Evolutionary conservation across 2,113 vertebrate species (phyloP).

Genomic region (Micronycteris hirsuta): DNA sequence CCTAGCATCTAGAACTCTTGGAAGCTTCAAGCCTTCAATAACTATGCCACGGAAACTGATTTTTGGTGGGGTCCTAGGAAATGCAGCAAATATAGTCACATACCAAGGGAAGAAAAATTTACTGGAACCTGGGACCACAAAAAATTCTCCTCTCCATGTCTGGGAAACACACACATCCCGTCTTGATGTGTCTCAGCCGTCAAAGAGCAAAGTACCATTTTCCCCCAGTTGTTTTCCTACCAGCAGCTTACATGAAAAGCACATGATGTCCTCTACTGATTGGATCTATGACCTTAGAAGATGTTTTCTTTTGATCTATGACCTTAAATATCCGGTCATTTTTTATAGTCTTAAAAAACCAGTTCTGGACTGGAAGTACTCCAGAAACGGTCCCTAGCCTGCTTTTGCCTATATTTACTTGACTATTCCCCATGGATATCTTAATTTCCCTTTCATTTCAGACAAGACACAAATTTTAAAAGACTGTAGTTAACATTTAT

Average conservation of each 20-base stretch:
- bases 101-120: not conserved
- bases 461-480: not conserved
- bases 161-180: not conserved
- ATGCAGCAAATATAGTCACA: not conserved
- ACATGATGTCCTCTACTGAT: not conserved
- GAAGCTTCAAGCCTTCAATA: not conserved
- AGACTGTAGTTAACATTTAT: not conserved
- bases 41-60: not conserved
- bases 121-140: not conserved
- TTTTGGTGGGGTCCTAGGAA: not conserved
- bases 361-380: not conserved
- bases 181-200: not conserved
- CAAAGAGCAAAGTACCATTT: not conserved
- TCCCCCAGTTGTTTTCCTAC: not conserved
- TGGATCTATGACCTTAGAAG: not conserved
- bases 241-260: not conserved
- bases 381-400: not conserved
- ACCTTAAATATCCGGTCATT: not conserved
- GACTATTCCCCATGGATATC: not conserved
- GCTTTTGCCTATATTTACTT: not conserved
- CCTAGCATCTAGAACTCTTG: not conserved
- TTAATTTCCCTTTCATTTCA: conserved; percentile 27
- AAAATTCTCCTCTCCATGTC: not conserved
- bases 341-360: not conserved
- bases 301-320: not conserved